Percentiles rank a stretch among this genome's conserved stretches.
phyloP scores from a whole-genome alignment of 2,797 vertebrate species.

The Hipposideros larvatus region DNA sequence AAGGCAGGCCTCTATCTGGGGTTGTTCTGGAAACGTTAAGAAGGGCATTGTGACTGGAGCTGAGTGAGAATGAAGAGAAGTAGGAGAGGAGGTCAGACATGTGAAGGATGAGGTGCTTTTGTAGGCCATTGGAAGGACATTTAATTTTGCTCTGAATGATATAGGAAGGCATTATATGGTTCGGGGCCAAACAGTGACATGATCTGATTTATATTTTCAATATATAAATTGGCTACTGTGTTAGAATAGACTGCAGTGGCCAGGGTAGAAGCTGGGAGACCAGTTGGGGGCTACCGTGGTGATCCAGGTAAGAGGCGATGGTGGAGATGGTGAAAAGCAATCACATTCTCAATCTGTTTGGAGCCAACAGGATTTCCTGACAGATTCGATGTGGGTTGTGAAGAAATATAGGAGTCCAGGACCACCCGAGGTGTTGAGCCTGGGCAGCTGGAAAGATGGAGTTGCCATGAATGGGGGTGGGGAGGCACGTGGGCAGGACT shows the following conservation, averaged over 20 bases:
- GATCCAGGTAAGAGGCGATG: accelerated
- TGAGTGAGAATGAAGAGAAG: neutral
- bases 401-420: neutral
- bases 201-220: neutral
- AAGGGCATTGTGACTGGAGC: neutral
- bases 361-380: neutral
- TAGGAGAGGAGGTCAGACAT: neutral
- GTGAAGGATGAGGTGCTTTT: neutral
- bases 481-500: neutral
- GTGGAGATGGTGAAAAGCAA: neutral
- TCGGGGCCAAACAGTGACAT: neutral
- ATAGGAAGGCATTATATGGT: neutral
- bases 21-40: neutral
- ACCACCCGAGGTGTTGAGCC: neutral
- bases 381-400: neutral
- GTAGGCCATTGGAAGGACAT: neutral
- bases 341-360: neutral
- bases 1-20: neutral
- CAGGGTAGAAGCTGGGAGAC: neutral
- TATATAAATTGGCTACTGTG: neutral
- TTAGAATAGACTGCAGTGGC: neutral
- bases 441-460: neutral
- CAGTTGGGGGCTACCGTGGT: too few relatives aligned
- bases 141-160: neutral
- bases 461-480: neutral